Evolutionary conservation across 1,140 invertebrate genomes (phyloP).

Genomic region (Laodelphax striatellus): DNA sequence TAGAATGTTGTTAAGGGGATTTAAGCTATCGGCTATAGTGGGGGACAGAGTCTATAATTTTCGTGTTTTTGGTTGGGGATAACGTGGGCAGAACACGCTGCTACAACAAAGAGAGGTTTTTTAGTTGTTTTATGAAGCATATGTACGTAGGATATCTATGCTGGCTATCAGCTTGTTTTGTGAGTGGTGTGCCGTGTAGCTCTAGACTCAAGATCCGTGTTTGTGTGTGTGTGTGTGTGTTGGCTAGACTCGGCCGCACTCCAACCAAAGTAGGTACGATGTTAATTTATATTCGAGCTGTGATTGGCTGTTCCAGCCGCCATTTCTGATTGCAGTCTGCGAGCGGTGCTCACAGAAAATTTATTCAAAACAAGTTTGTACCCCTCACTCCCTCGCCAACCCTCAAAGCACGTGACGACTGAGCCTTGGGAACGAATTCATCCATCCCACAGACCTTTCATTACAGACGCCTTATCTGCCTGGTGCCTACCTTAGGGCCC

Average conservation of each 20-base stretch:
- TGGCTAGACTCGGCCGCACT: neutral
- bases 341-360: neutral
- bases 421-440: neutral
- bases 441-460: neutral
- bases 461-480: neutral
- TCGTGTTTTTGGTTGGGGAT: no score
- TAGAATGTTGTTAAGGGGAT: no score
- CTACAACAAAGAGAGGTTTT: no score
- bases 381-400: neutral
- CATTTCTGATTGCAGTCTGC: neutral
- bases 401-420: neutral
- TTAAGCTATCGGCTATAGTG: no score
- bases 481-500: neutral
- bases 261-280: neutral
- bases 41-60: no score
- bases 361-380: slow-evolving; percentile 1
- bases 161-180: no score
- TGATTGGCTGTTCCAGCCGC: neutral
- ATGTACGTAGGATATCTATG: no score
- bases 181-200: no score
- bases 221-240: no score
- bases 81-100: no score
- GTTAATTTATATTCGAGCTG: neutral
- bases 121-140: no score
- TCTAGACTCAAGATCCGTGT: no score